phyloP scores from a whole-genome alignment of 1,140 invertebrate species.

The Heterodera schachtii region DNA sequence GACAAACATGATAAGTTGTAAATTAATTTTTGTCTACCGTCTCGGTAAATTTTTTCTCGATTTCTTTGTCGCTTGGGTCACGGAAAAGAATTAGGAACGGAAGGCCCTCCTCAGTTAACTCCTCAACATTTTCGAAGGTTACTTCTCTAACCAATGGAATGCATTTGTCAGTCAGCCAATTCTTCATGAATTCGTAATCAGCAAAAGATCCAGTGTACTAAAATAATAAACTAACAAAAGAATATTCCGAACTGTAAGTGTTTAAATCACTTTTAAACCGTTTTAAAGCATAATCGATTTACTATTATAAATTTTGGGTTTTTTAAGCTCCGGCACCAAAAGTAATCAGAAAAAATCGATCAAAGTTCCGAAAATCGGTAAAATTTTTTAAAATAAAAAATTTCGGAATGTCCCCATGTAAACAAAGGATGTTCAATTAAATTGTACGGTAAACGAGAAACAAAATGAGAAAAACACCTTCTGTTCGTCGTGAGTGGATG shows the following conservation, averaged over 20 bases:
- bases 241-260: too few species aligned
- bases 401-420: too few species aligned
- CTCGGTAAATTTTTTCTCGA: slow-evolving; percentile 61
- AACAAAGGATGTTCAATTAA: too few species aligned
- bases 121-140: slow-evolving; percentile 97
- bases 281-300: too few species aligned
- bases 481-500: slow-evolving; percentile 56
- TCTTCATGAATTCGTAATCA: slow-evolving; percentile 71
- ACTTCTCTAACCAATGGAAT: slow-evolving; percentile 79
- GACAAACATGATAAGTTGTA: slow-evolving; percentile 5
- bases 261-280: too few species aligned
- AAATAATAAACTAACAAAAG: slow-evolving; percentile 28
- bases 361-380: too few species aligned
- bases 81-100: slow-evolving; percentile 98
- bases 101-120: slow-evolving; percentile 93
- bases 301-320: too few species aligned
- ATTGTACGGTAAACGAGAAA: not conserved
- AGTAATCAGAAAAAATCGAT: too few species aligned
- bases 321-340: too few species aligned
- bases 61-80: slow-evolving; percentile 60
- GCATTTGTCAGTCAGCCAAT: slow-evolving; percentile 84
- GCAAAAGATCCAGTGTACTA: slow-evolving; percentile 67
- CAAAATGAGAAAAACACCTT: slow-evolving; percentile 47
- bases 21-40: slow-evolving; percentile 39
- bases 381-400: too few species aligned